Base-by-base conservation (phyloP, 1,140 invertebrate species). In the Anastatus disparis region DNA sequence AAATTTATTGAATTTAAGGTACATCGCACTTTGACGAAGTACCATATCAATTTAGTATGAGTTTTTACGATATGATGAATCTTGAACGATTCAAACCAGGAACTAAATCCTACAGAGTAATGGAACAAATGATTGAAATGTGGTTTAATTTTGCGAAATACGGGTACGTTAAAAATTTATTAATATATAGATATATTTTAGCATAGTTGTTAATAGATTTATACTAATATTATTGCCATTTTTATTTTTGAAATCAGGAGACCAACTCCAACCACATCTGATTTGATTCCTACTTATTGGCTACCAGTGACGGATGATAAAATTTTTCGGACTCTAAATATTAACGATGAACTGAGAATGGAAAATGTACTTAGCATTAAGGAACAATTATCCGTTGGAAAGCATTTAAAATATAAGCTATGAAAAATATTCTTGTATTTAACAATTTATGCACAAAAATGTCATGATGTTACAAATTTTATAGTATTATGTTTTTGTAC, bases 71-170 rank as follows among this genome's bases (percentile, higher is more conserved):
- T n/a, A 29, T 38, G 8, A 55, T 74, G 0, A 59, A 56, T n/a
- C 1, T 62, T 0, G 4, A 64, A 50, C 26, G 46, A 9, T 9
- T 26, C 1, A 4, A 62, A 35, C n/a, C 26, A 0, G 61, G 58
- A n/a, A 59, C 63, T 1, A 61, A 61, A 0, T 69, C 73, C 1
- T 48, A 70, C n/a, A 73, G 52, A 58, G 46, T 81, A 3, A 72
- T 71, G 8, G 59, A 81, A 44, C 73, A 72, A 31, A 75, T 87
- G 20, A 77, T 77, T 13, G 70, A 72, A 62, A 38, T 72, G 53
- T 72, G 70, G 84, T 81, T 79, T 0, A 82, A 82, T 68, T 86
- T 86, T 76, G 82, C 82, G 2, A 84, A 79, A 74, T 76, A 76
- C 62, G 82, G 80, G 79, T 77, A 73, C 62, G 53, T 70, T 42